Evolutionary conservation across 2,113 vertebrate species (phyloP), one percentile per base, ranked within the genome.

Genomic region (Parotia lawesii): DNA sequence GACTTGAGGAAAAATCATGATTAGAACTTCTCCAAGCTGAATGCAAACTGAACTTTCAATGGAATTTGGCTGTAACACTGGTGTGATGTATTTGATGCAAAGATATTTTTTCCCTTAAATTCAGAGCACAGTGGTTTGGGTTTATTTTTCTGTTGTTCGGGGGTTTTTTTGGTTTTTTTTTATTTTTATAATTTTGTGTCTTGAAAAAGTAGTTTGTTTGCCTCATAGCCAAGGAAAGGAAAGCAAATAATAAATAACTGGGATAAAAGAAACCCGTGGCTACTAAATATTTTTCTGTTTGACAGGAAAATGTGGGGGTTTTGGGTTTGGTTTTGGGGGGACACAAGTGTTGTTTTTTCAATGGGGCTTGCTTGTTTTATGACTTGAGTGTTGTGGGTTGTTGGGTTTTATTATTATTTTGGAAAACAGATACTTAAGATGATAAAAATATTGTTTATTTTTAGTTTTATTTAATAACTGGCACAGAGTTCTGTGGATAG

Each of bases 321-420:
- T 47, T 4, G 3, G 5, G 8, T 7, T 76, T 33, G 24, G 2
- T 17, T 42, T 53, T 22, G 37, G 1, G 1, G 1, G 1, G 2
- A 4, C 2, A 5, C 5, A 5, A 16, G 1, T 42, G 11, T 19
- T 58, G 29, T 29, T 44, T 4, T 77, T 94, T 83, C 27, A 48
- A 7, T 37, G 17, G 24, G 9, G 2, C 12, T 80, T 65, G 14
- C n/a, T 76, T 73, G 5, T 5, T 23, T 31, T 64, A 58, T 69
- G n/a, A 71, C 72, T 77, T 38, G 24, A 58, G 5, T 42, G 9
- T 40, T 82, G 6, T 40, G 35, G 17, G 10, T 37, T 78, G 15
- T 69, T 76, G 58, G 13, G 2, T 64, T 90, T 64, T 53, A 25
- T 70, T 42, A 35, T n/a, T 60, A 7, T 60, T 61, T 85, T 81